Evolutionary conservation across 1,140 invertebrate species (phyloP), one percentile per base, ranked within the genome.

Genomic region (Agrypnia vestita): DNA sequence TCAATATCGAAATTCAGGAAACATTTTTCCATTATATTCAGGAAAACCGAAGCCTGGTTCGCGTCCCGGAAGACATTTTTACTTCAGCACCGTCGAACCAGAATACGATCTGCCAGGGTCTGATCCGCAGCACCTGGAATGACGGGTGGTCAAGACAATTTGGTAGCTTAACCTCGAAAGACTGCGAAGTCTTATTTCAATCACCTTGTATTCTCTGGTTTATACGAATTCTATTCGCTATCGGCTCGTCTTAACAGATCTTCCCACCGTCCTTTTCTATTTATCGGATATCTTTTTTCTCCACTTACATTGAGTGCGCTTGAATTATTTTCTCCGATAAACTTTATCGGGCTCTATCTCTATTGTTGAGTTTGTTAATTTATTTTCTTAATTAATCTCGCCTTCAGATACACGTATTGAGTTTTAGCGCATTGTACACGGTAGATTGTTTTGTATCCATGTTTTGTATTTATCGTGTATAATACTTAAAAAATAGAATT

Each of bases 261-360:
- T 25, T 47, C 67, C 62, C 25, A 35, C 72, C 71, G 59, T 75
- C 76, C 64, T 77, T 78, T 81, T 78, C 80, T 62, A 78, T 81
- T 78, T 78, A 74, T 81, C 80, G 49, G 71, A 61, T 69, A 76
- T 81, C 75, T 81, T 81, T 81, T 81, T 81, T 73, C 56, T 78
- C 76, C 78, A 78, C 74, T 81, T 78, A 69, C 73, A 64, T 69
- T 35, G 59, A 69, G 76, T 73, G 69, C 25, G 80, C 80, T 78
- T 81, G 80, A 81, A 78, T 81, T 81, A 81, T 81, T 56, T 78
- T 59, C 15, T 10, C 53, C 67, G 76, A 73, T 78, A 76, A 81
- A 78, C 69, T 81, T 81, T 78, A 78, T 81, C 69, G 80, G 59
- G 47, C 56, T 72, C 78, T 78, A 74, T 74, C 79, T 80, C 67